These are phyloP conservation scores for Pheosia gnoma DNA, from an alignment of 2,888 invertebrate species.

Conservation along the genomic window DNA sequence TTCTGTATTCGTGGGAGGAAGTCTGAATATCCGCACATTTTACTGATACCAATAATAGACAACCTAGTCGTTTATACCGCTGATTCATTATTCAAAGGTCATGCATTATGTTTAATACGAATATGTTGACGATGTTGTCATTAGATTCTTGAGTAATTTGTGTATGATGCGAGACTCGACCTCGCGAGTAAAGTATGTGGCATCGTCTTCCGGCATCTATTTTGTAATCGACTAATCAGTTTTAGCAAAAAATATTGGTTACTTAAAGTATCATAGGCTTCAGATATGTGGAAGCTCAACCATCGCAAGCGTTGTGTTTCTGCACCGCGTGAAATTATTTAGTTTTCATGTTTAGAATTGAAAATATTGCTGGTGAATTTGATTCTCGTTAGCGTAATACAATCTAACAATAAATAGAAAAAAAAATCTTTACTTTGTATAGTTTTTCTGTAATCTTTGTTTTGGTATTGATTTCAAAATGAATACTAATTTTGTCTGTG, in stretches of 20 bases:
- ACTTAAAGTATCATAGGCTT: neutral
- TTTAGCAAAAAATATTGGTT: neutral
- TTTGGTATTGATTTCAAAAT: neutral
- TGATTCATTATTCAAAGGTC: constrained; percentile 8
- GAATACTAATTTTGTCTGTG: neutral
- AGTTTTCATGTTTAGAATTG: neutral
- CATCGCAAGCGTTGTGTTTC: neutral
- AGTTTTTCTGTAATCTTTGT: too few relatives aligned
- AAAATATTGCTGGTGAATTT: too few relatives aligned
- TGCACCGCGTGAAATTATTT: neutral
- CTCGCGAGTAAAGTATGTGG: neutral
- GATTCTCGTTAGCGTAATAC: too few relatives aligned
- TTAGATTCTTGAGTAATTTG: neutral
- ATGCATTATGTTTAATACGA: constrained; percentile 4
- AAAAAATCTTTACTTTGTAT: too few relatives aligned
- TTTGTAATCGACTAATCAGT: neutral
- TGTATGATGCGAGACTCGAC: neutral
- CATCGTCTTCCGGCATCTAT: neutral
- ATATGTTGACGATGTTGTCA: constrained; percentile 1
- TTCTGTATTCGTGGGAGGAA: constrained; percentile 48
- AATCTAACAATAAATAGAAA: too few relatives aligned
- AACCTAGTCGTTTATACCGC: neutral
- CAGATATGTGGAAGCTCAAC: neutral
- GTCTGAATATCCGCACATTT: constrained; percentile 30
- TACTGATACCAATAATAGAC: constrained; percentile 17